Percentiles rank a stretch among this genome's conserved stretches.
phyloP scores from a whole-genome alignment of 64 coral and sea anemone genomes.

The Dendronephthya gigantea region DNA sequence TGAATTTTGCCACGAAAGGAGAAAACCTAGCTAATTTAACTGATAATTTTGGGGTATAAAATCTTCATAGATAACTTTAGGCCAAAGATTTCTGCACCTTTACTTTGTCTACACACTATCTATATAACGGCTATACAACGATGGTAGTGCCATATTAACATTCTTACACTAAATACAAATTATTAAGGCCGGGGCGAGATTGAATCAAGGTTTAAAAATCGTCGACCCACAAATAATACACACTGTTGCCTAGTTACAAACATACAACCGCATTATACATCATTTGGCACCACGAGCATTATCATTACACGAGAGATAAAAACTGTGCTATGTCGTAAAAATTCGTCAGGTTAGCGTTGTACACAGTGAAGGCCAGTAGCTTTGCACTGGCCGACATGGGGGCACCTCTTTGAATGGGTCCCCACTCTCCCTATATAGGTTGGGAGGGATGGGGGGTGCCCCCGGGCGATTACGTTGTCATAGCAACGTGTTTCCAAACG shows the following conservation, averaged over 20 bases:
- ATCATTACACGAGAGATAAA: not conserved
- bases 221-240: not conserved
- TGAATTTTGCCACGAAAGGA: no score
- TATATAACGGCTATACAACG: not conserved
- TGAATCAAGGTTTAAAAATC: not conserved
- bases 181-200: not conserved
- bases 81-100: not conserved
- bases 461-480: not conserved
- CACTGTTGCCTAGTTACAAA: not conserved
- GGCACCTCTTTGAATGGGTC: not conserved
- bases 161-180: slow-evolving; percentile 4
- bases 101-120: not conserved
- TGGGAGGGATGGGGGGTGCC: not conserved
- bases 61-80: no score
- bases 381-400: not conserved
- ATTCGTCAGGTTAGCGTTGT: not conserved
- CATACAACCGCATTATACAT: not conserved
- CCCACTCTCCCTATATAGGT: no score
- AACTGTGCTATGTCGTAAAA: slow-evolving; percentile 14
- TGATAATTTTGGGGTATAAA: no score
- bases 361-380: not conserved
- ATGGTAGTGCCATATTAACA: not conserved
- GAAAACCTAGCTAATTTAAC: no score
- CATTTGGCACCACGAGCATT: not conserved
- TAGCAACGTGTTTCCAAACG: not conserved